phyloP scores from a whole-genome alignment of 1,140 invertebrate species.

The Tribolium castaneum region DNA sequence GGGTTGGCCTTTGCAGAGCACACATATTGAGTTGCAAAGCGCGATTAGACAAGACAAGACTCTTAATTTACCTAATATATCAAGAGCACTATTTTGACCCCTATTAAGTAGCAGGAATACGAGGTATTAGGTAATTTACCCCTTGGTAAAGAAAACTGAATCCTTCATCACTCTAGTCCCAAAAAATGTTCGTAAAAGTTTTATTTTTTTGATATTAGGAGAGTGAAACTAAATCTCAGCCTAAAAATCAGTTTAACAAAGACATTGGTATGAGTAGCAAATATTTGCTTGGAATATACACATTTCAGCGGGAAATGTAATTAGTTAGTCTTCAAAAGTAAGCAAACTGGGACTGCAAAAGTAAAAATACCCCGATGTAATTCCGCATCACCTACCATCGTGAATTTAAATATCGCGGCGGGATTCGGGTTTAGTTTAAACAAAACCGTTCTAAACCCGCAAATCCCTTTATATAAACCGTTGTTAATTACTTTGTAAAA shows the following conservation, averaged over 20 bases:
- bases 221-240: too few species aligned
- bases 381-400: neutral
- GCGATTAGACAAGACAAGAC: neutral
- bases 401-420: neutral
- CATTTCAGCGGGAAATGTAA: too few species aligned
- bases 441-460: neutral
- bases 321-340: neutral
- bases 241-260: too few species aligned
- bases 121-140: too few species aligned
- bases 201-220: too few species aligned
- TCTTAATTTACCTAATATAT: neutral
- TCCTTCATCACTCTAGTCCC: too few species aligned
- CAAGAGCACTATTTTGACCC: neutral
- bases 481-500: conserved; percentile 15
- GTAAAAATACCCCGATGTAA: neutral
- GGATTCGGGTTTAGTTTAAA: neutral
- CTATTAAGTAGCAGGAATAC: too few species aligned
- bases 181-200: too few species aligned
- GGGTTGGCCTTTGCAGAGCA: neutral
- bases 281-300: too few species aligned
- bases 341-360: neutral
- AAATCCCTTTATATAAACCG: neutral
- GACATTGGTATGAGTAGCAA: too few species aligned
- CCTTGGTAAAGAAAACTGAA: too few species aligned
- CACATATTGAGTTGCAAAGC: neutral